Percentiles rank a stretch among this genome's conserved stretches.
Conservation (phyloP, 2,888 invertebrate genomes). For the Lordiphosa andalusiaca region DNA sequence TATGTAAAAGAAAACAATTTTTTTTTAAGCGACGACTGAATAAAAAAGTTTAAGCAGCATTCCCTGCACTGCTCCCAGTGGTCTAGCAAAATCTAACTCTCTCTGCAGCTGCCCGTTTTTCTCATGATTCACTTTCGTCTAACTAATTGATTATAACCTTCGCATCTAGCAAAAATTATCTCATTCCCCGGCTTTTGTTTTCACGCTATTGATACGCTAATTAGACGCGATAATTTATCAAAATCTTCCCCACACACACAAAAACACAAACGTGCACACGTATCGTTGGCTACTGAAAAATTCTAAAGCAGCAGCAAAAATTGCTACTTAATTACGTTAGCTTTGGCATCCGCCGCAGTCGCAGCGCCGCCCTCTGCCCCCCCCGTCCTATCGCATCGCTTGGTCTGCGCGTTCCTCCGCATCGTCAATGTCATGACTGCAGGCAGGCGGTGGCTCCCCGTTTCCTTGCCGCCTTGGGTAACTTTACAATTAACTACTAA, state of each 20-base stretch:
- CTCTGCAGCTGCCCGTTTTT: no score
- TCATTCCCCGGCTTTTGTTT: conserved; percentile 29
- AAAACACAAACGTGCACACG: conserved; percentile 16
- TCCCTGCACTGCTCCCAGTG: no score
- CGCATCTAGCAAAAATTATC: no score
- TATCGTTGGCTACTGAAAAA: conserved; percentile 52
- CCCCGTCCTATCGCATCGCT: neutral
- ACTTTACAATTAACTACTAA: conserved; percentile 74
- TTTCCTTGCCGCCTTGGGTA: conserved; percentile 50
- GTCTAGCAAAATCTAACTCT: no score
- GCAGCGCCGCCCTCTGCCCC: neutral
- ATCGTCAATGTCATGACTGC: conserved; percentile 69
- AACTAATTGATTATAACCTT: neutral
- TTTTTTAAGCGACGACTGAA: no score
- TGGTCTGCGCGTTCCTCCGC: conserved; percentile 13
- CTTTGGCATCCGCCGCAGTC: conserved; percentile 35
- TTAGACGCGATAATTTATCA: conserved; percentile 66
- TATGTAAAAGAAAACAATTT: no score
- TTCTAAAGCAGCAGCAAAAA: conserved; percentile 66
- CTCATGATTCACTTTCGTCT: neutral
- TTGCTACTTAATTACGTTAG: conserved; percentile 68
- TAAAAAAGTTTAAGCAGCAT: no score
- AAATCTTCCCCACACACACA: conserved; percentile 10
- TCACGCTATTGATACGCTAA: conserved; percentile 64
- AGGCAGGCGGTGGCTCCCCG: conserved; percentile 28